Base-by-base conservation (phyloP, 2,888 invertebrate species). In the Netelia melanura region DNA sequence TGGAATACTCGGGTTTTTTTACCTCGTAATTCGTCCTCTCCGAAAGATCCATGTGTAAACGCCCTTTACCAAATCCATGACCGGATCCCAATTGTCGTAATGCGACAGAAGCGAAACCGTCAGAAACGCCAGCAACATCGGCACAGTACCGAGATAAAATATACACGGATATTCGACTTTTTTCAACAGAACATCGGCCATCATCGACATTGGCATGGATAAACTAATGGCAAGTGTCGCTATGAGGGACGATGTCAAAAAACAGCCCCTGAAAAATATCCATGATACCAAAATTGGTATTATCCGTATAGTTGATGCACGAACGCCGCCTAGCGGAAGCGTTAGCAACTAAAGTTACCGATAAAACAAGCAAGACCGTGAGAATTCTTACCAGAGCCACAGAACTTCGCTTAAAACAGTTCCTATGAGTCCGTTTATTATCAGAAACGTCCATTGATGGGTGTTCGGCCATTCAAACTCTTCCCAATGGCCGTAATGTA, bases 321-420 rank as follows among this genome's bases (percentile, higher is more conserved):
- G 38, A 3, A 38, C 38, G 48, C 48, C 48, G 14, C 48, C 48
- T 48, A 10, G 48, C 48, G 48, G 48, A 6, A 14, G 48, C 48
- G 48, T 3, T 14, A 11, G 48, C 3, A 14, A 48, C 48, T 48
- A 48, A 48, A 48, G 3, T 48, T 14, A 3, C 11, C 14, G 48
- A 48, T 11, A 1, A 48, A 48, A 48, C 3, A 1, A 11, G 3
- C 6, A 48, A 48, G 14, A 48, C 1, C 10, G 1, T 0, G 14
- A 3, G 11, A 54, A 65, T 82, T 93, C 95, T 94, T 94, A 98
- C 97, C 98, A 98, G 64, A 99, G 95, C 98, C 98, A 99, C 67
- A 99, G 94, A 44, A 98, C 97, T 94, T 99, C 98, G 0, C 98
- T 97, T 64, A 99, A 94, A 76, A 99, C 97, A 23, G 98, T 98